Conservation (phyloP, 2,113 vertebrate genomes). For the Leucosticte australis region DNA sequence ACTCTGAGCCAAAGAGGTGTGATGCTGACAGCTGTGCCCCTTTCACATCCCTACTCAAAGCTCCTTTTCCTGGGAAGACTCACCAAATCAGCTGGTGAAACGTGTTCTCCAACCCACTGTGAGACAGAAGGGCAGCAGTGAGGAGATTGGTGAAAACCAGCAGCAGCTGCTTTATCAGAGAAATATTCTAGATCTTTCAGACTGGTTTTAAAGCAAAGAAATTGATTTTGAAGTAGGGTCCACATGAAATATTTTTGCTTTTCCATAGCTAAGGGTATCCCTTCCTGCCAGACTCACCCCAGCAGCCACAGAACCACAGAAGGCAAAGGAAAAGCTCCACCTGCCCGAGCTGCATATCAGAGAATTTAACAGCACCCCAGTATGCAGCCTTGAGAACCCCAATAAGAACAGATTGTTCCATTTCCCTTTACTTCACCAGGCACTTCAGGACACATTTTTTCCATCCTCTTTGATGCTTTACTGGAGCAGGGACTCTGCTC, state of each 20-base stretch:
- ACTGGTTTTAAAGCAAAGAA: background rate
- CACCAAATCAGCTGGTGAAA: background rate
- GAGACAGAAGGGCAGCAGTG: background rate
- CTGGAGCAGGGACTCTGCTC: background rate
- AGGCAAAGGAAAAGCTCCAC: background rate
- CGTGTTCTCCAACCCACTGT: background rate
- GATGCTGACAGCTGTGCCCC: background rate
- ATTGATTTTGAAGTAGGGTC: fast-evolving
- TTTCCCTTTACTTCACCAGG: background rate
- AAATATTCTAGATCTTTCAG: background rate
- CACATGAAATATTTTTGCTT: background rate
- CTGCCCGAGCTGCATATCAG: fast-evolving
- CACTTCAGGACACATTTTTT: background rate
- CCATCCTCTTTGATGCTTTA: fast-evolving
- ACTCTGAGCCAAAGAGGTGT: background rate
- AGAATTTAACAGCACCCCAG: background rate
- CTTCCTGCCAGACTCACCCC: background rate
- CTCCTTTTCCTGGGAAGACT: background rate
- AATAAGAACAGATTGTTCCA: background rate
- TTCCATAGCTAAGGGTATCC: background rate
- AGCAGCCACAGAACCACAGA: background rate
- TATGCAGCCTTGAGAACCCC: background rate
- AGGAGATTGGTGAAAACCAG: background rate
- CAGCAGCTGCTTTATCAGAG: background rate
- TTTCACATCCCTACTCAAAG: background rate